These are phyloP conservation scores for Beroe forskalii DNA, from an alignment of 37 sponge, comb jelly and placozoan genomes.

Conservation along the genomic window DNA sequence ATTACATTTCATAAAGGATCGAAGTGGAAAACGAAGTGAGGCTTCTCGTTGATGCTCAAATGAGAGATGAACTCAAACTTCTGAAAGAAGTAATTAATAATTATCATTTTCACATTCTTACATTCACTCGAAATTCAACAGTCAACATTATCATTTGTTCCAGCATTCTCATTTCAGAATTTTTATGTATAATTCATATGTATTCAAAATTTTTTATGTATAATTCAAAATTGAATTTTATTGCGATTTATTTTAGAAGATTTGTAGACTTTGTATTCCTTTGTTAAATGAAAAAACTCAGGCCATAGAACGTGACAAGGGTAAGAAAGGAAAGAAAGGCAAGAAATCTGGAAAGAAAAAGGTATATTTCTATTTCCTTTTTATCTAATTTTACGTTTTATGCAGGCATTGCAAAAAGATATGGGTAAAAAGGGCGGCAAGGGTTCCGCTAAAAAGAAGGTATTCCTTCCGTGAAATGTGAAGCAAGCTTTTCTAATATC, in stretches of 20 bases:
- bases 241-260: too few relatives aligned
- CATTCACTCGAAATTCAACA: too few relatives aligned
- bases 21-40: slow-evolving; percentile 58
- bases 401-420: slow-evolving; percentile 64
- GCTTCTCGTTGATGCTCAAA: slow-evolving; percentile 36
- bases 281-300: slow-evolving; percentile 17
- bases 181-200: too few relatives aligned
- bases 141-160: too few relatives aligned
- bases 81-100: slow-evolving; percentile 45
- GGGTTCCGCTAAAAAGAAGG: slow-evolving; percentile 63
- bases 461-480: neutral
- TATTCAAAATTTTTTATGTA: too few relatives aligned
- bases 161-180: too few relatives aligned
- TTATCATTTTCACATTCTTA: neutral
- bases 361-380: slow-evolving; percentile 35
- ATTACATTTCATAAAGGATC: too few relatives aligned
- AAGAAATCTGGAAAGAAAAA: slow-evolving; percentile 71
- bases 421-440: slow-evolving; percentile 64
- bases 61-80: slow-evolving; percentile 54
- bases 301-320: slow-evolving; percentile 97
- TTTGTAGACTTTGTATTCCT: too few relatives aligned
- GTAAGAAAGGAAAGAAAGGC: slow-evolving; percentile 84
- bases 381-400: neutral
- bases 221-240: too few relatives aligned
- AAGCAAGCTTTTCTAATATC: neutral